Conservation (phyloP, 2,113 vertebrate species). For the Anthoscopus minutus region DNA sequence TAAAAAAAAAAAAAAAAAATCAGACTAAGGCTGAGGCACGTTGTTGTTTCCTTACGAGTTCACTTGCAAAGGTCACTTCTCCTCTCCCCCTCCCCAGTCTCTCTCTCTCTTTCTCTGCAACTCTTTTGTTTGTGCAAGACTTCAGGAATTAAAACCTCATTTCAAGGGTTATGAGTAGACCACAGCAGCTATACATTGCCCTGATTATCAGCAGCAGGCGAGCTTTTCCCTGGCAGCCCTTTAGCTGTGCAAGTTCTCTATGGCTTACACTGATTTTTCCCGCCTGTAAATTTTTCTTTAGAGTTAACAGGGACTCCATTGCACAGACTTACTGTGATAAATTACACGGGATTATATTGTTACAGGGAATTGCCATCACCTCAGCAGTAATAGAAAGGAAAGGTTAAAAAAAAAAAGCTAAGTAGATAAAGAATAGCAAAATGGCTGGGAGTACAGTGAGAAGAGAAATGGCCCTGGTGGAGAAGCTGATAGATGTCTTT, state of each 20-base stretch:
- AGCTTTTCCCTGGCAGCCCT: background rate
- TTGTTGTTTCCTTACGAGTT: slow-evolving; percentile 15
- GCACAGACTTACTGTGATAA: background rate
- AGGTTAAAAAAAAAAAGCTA: background rate
- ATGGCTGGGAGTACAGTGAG: background rate
- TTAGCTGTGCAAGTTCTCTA: background rate
- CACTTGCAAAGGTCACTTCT: slow-evolving; percentile 41
- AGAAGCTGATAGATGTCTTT: slow-evolving; percentile 3
- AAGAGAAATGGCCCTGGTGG: background rate
- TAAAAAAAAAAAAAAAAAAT: background rate
- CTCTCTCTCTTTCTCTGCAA: background rate
- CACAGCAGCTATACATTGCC: background rate
- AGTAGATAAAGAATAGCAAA: background rate
- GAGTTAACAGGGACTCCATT: background rate
- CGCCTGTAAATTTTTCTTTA: background rate
- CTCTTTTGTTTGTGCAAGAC: slow-evolving; percentile 38
- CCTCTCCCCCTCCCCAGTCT: background rate
- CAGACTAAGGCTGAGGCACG: background rate
- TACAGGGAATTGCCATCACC: slow-evolving; percentile 43
- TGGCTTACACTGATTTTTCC: background rate
- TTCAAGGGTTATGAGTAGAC: slow-evolving; percentile 31
- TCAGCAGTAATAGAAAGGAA: slow-evolving; percentile 5
- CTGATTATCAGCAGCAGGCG: slow-evolving; percentile 25
- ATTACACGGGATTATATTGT: slow-evolving; percentile 18
- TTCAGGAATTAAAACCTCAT: slow-evolving; percentile 58